phyloP scores from a whole-genome alignment of 2,797 vertebrate genomes.

The Labroides dimidiatus region DNA sequence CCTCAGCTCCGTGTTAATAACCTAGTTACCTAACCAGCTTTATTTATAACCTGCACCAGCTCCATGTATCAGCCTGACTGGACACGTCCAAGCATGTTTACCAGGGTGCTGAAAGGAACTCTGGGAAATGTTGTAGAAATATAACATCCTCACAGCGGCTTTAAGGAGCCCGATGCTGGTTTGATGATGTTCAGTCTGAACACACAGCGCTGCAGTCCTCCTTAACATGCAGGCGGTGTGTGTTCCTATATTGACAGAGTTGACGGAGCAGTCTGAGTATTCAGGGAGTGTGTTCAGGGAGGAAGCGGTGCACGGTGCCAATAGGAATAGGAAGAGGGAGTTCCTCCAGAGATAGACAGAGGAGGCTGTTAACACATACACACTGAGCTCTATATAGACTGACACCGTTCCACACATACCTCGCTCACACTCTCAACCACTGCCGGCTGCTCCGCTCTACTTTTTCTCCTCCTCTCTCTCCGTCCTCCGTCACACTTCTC shows the following conservation, averaged over 20 bases:
- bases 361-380: conserved; percentile 73
- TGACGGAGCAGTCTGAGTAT: conserved; percentile 66
- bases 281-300: conserved; percentile 43
- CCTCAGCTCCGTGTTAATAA: neutral
- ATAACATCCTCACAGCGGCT: neutral
- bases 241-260: conserved; percentile 34
- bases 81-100: conserved; percentile 4
- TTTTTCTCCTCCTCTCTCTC: conserved; percentile 22
- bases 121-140: conserved; percentile 13
- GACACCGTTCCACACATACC: conserved; percentile 78
- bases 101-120: neutral
- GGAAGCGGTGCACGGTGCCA: conserved; percentile 71
- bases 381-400: conserved; percentile 74
- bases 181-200: neutral
- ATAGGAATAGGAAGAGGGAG: conserved; percentile 78
- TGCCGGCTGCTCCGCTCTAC: conserved; percentile 35
- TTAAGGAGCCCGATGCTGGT: no score
- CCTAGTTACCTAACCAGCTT: neutral
- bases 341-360: conserved; percentile 75
- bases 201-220: neutral
- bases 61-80: neutral
- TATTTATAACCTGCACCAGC: conserved; percentile 1
- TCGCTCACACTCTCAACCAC: conserved; percentile 23
- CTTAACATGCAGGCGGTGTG: neutral
- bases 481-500: conserved; percentile 52